These are phyloP conservation scores for Seriola quinqueradiata DNA, from an alignment of 2,113 vertebrate genomes.

Conservation along the genomic window DNA sequence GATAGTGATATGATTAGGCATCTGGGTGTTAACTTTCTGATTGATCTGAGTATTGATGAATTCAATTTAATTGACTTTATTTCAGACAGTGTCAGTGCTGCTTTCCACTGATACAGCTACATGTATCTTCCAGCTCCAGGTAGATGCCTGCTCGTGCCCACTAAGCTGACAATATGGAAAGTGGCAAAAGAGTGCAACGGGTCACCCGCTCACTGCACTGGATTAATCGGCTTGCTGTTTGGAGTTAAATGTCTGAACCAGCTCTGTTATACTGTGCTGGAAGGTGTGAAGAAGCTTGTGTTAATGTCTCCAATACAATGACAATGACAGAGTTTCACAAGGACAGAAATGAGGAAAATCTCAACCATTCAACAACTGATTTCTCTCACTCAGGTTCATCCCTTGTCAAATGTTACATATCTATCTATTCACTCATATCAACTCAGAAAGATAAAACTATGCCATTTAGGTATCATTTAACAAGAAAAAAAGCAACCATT, in stretches of 20 bases:
- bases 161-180: not conserved
- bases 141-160: not conserved
- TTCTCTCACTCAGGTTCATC: not conserved
- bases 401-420: not conserved
- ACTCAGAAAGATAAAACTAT: not conserved
- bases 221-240: slow-evolving; percentile 25
- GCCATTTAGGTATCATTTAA: not conserved
- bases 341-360: not conserved
- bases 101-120: too few species aligned
- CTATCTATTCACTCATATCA: not conserved
- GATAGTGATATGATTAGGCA: not conserved
- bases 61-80: slow-evolving; percentile 15
- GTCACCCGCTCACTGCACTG: slow-evolving; percentile 20
- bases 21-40: not conserved
- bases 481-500: not conserved
- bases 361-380: not conserved
- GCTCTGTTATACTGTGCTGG: not conserved
- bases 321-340: slow-evolving; percentile 9
- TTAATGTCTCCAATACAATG: slow-evolving; percentile 6
- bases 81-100: not conserved
- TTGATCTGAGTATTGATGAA: not conserved
- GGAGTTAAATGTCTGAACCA: slow-evolving; percentile 16
- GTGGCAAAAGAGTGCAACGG: slow-evolving; percentile 5
- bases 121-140: too few species aligned
- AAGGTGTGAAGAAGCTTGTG: not conserved